Base-by-base conservation (phyloP, 2,888 invertebrate species). In the Ectemnius cavifrons region DNA sequence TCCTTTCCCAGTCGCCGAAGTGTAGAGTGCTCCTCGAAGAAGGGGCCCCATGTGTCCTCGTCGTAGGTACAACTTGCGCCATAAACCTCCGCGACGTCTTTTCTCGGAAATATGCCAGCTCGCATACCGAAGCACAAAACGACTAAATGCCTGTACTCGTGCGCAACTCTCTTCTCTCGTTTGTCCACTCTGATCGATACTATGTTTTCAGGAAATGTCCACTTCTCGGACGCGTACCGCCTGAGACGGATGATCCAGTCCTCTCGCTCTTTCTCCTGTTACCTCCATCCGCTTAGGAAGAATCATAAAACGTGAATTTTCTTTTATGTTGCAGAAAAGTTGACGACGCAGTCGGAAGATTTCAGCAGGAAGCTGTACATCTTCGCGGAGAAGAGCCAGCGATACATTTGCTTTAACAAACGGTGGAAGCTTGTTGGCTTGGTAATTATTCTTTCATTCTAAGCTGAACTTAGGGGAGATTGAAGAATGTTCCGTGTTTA, bases 381-480 rank as follows among this genome's bases (percentile, higher is more conserved):
- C 91, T 93, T 93, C 92, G 95, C 95, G 88, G 95, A 95, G 91
- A 93, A 94, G 90, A 94, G 94, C 87, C 93, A 94, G 90, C 94
- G 94, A 93, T 95, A 94, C 92, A 93, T 95, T 88, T 95, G 95
- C 93, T 95, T 95, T 94, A 95, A 94, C 92, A 92, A 92, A 91
- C 93, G 93, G 85, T 94, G 95, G 92, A 94, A 93, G 91, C 93
- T 95, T 88, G 93, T 95, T 85, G 95, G 94, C 92, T 93, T 94
- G 93, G 94, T 94, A 91, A 83, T 83, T 83, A 83, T 52, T 16
- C 69, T 78, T 59, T 68, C 63, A 65, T 65, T 70, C 60, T 69
- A 79, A 80, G 79, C 70, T 76, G 74, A 49, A 73, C 72, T 37
- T 1, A 6, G 37, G 37, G 8, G 8, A 4, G 37, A 37, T 2